phyloP scores from a whole-genome alignment of 2,888 invertebrate genomes.

The Podabrus alpinus region DNA sequence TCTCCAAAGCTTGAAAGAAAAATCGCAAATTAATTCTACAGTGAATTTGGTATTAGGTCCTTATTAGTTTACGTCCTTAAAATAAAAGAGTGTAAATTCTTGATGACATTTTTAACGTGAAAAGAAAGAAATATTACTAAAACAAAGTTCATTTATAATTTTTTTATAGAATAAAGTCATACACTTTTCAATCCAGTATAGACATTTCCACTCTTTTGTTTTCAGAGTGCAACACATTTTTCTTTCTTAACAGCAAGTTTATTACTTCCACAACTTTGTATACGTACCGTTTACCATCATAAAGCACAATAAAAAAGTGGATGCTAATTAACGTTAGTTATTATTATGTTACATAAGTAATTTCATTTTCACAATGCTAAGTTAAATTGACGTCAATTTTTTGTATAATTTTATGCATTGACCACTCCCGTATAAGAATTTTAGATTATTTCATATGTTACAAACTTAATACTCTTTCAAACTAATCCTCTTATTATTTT shows the following conservation, averaged over 20 bases:
- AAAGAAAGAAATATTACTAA: too few species aligned
- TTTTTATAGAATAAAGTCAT: neutral
- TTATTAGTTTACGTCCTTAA: too few species aligned
- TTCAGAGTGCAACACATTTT: neutral
- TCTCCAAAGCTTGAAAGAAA: neutral
- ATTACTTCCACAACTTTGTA: neutral
- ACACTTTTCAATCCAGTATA: neutral
- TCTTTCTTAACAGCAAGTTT: neutral
- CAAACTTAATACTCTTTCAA: neutral
- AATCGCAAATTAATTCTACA: too few species aligned
- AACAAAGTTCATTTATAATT: neutral
- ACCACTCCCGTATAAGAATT: neutral
- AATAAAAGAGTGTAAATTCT: too few species aligned
- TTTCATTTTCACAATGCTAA: neutral
- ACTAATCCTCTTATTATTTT: conserved; percentile 10
- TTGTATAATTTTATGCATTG: neutral
- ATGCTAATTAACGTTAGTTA: neutral
- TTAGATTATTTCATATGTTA: neutral
- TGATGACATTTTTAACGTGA: too few species aligned
- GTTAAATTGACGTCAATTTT: neutral
- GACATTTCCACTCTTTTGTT: neutral
- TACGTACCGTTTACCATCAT: neutral
- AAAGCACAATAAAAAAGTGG: neutral
- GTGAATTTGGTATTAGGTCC: too few species aligned
- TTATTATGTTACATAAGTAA: neutral